Conservation (phyloP, 2,888 invertebrate species). For the Molanna angustata region DNA sequence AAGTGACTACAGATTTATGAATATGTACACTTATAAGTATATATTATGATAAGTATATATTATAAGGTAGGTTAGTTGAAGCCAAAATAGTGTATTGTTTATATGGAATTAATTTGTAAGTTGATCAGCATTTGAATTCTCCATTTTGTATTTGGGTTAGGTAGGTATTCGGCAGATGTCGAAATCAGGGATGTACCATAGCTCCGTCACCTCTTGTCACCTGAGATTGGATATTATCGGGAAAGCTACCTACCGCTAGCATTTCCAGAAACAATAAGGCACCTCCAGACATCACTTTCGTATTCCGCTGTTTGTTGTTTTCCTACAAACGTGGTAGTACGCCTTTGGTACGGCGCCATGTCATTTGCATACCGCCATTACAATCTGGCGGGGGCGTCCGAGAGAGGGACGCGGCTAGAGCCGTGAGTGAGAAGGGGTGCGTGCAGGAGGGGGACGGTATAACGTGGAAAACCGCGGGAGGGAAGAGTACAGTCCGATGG, state of each 20-base stretch:
- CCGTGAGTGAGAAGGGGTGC: constrained; percentile 37
- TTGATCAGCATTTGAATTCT: neutral
- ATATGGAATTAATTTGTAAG: neutral
- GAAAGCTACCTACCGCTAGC: constrained; percentile 12
- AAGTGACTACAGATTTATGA: too few relatives aligned
- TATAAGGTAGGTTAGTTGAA: neutral
- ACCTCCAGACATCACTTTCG: constrained; percentile 28
- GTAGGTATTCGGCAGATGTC: neutral
- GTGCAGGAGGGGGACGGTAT: constrained; percentile 39
- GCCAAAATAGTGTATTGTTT: neutral
- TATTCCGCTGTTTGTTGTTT: constrained; percentile 28
- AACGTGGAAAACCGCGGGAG: constrained; percentile 38
- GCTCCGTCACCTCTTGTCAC: constrained; percentile 10
- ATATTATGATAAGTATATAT: neutral
- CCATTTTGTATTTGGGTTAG: neutral
- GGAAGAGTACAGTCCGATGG: constrained; percentile 40
- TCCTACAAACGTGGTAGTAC: constrained; percentile 29
- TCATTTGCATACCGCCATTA: constrained; percentile 51
- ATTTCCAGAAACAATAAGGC: constrained; percentile 22
- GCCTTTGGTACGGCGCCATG: constrained; percentile 40
- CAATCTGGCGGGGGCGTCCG: constrained; percentile 38
- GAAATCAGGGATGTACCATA: neutral
- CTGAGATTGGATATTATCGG: constrained; percentile 15
- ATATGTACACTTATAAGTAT: too few relatives aligned
- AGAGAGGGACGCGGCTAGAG: constrained; percentile 39